phyloP scores from a whole-genome alignment of 2,888 invertebrate species.

The Leucozona laternaria region DNA sequence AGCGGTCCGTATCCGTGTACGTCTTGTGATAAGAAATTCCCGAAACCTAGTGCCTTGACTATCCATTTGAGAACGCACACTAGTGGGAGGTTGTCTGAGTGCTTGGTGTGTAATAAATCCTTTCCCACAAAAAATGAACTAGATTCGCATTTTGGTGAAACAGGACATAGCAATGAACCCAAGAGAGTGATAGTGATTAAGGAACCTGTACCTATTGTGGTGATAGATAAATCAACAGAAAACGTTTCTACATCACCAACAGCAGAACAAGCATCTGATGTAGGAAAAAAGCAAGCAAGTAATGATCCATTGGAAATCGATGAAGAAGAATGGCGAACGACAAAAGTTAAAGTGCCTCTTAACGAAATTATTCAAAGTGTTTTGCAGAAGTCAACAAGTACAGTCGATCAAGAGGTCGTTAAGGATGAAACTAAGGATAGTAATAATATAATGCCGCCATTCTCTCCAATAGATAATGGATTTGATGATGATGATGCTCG shows the following conservation, averaged over 20 bases:
- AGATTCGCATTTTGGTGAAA: constrained; percentile 47
- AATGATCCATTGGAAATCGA: constrained; percentile 65
- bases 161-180: constrained; percentile 56
- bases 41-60: constrained; percentile 72
- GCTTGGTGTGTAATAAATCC: constrained; percentile 55
- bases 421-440: neutral
- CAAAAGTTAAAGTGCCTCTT: constrained; percentile 63
- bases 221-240: neutral
- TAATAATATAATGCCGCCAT: constrained; percentile 25
- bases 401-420: neutral
- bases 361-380: constrained; percentile 68
- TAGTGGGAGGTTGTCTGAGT: constrained; percentile 21
- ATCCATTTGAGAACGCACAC: constrained; percentile 64
- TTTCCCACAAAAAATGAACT: constrained; percentile 49
- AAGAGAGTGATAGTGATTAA: constrained; percentile 41
- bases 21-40: constrained; percentile 64
- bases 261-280: neutral
- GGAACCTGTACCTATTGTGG: constrained; percentile 1
- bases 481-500: constrained; percentile 51
- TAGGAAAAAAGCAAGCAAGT: constrained; percentile 4
- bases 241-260: neutral
- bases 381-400: constrained; percentile 39
- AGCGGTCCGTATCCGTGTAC: constrained; percentile 70
- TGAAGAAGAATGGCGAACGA: constrained; percentile 65
- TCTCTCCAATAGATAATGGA: constrained; percentile 42